Evolutionary conservation across 2,888 invertebrate genomes (phyloP).

Genomic region (Cheilosia vernalis): DNA sequence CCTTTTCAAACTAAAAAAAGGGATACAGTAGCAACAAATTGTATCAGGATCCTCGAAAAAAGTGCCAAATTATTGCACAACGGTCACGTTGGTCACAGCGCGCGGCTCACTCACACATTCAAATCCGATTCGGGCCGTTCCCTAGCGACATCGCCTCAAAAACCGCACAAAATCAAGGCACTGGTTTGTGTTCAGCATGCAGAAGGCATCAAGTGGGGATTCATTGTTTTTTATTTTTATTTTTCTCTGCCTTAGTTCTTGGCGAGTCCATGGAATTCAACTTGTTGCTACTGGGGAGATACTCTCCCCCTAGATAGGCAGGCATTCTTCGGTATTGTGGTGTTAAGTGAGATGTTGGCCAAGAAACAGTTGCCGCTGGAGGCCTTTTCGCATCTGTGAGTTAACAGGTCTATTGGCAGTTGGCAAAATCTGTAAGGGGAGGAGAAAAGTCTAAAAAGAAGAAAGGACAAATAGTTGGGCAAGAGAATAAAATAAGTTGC

Average conservation of each 20-base stretch:
- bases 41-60: no score
- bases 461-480: not conserved
- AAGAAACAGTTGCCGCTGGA: constrained; percentile 20
- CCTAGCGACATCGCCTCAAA: no score
- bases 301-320: constrained; percentile 20
- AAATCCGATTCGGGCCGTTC: no score
- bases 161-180: no score
- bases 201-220: no score
- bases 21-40: no score
- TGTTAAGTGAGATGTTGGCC: constrained; percentile 53
- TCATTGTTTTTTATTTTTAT: constrained; percentile 19
- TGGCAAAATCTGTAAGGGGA: not conserved
- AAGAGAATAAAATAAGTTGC: no score
- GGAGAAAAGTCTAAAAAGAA: not conserved
- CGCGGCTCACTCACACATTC: no score
- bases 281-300: not conserved
- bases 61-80: no score
- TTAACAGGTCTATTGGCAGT: constrained; percentile 6
- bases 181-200: constrained; percentile 46
- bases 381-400: not conserved
- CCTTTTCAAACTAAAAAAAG: no score
- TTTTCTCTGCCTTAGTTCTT: constrained; percentile 22
- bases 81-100: no score
- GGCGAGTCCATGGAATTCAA: constrained; percentile 36
- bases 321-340: constrained; percentile 26